Conservation (phyloP, 2,888 invertebrate species). For the Lissonota sp. region DNA sequence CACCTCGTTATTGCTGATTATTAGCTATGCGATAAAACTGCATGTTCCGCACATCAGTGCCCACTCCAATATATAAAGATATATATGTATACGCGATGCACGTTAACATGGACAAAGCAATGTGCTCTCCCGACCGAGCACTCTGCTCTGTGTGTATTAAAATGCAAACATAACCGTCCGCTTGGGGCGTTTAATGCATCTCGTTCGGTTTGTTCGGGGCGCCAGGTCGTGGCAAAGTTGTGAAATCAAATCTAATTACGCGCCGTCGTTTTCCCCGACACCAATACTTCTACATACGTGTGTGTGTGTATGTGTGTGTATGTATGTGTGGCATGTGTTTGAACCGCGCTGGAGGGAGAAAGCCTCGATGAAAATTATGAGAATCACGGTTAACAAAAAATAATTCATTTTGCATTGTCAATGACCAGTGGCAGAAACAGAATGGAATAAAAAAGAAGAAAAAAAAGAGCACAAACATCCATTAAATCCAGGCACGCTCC, state of each 20-base stretch:
- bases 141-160: conserved; percentile 73
- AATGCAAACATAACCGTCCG: conserved; percentile 78
- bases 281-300: conserved; percentile 31
- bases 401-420: conserved; percentile 69
- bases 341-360: conserved; percentile 21
- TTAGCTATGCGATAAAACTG: conserved; percentile 67
- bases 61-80: conserved; percentile 13
- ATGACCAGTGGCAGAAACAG: conserved; percentile 52
- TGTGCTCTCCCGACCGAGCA: conserved; percentile 60
- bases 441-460: conserved; percentile 30
- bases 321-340: conserved; percentile 31
- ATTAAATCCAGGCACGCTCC: conserved; percentile 59
- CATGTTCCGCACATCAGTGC: conserved; percentile 43
- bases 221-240: conserved; percentile 74
- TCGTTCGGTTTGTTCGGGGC: conserved; percentile 72
- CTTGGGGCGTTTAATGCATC: conserved; percentile 74
- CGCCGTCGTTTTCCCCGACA: conserved; percentile 70
- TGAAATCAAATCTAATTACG: conserved; percentile 82
- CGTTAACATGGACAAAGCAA: conserved; percentile 56
- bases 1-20: conserved; percentile 75
- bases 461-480: conserved; percentile 51
- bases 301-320: conserved; percentile 2
- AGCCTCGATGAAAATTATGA: conserved; percentile 67
- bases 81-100: conserved; percentile 63
- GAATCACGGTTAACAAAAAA: conserved; percentile 68